These are phyloP conservation scores for Psittacara wagleri DNA, from an alignment of 2,113 vertebrate genomes.

Conservation along the genomic window DNA sequence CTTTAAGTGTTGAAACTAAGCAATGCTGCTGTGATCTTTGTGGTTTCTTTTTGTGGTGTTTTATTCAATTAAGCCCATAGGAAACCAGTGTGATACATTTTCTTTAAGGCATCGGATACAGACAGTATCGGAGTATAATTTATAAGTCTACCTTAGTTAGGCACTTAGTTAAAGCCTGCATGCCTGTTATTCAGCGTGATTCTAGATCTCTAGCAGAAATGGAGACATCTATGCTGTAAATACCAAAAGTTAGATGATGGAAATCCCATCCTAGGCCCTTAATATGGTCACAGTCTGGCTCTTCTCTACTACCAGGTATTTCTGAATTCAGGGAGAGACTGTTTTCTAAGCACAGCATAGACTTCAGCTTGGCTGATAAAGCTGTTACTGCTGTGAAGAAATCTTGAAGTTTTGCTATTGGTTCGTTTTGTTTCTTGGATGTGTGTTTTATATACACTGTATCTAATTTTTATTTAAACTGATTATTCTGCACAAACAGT, in stretches of 20 bases:
- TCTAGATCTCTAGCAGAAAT: neutral
- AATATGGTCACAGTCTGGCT: neutral
- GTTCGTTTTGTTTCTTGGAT: neutral
- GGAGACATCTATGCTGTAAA: neutral
- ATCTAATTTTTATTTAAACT: neutral
- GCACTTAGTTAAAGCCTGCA: neutral
- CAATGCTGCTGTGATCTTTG: neutral
- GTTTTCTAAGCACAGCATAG: neutral
- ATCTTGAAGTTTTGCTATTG: accelerated
- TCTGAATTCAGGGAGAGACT: neutral
- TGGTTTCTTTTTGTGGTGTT: neutral
- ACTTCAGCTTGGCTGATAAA: neutral
- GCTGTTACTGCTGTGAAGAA: neutral
- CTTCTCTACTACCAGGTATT: neutral
- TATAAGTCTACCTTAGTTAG: neutral
- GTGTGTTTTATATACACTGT: neutral
- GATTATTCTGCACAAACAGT: neutral
- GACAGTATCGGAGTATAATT: neutral
- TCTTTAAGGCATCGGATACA: neutral
- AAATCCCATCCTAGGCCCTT: neutral
- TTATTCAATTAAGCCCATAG: neutral
- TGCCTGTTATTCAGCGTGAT: neutral
- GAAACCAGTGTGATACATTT: neutral
- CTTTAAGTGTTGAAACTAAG: neutral
- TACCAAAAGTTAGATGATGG: neutral